A percentile compares a stretch with the other conserved stretches of the same genome.
phyloP scores from a whole-genome alignment of 2,113 vertebrate genomes.

The Sylvia atricapilla region DNA sequence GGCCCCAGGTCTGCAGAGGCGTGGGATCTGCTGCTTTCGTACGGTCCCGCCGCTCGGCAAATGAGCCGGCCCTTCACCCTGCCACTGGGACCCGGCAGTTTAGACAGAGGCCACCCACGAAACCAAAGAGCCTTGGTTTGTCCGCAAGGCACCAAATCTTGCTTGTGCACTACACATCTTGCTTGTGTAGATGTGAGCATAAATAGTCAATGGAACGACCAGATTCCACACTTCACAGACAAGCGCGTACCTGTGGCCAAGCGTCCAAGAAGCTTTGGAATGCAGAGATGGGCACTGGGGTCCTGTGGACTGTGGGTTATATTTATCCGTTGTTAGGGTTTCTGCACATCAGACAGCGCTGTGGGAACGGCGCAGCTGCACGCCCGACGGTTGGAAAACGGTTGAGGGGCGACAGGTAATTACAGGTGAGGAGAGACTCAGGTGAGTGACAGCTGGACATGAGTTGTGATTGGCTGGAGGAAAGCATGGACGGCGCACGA shows the following conservation, averaged over 20 bases:
- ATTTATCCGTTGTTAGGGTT: not conserved
- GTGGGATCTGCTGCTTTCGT: not conserved
- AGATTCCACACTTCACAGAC: not conserved
- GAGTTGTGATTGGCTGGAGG: not conserved
- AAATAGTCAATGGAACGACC: not conserved
- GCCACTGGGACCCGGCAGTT: too few species aligned
- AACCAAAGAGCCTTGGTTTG: not conserved
- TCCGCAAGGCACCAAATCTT: not conserved
- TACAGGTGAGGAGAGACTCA: not conserved
- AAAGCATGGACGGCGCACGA: fast-evolving
- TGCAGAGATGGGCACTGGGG: not conserved
- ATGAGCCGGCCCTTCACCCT: too few species aligned
- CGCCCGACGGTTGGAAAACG: fast-evolving
- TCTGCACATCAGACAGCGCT: not conserved
- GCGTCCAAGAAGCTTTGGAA: not conserved
- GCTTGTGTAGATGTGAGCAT: not conserved
- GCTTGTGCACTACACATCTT: not conserved
- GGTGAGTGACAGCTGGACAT: not conserved
- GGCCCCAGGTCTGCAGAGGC: fast-evolving
- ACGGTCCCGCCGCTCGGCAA: not conserved
- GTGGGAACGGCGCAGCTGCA: not conserved
- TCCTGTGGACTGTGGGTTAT: not conserved
- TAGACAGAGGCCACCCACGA: not conserved
- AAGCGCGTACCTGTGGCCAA: not conserved
- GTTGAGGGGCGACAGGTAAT: not conserved